Evolutionary conservation across 2,113 vertebrate genomes (phyloP), one percentile per base, ranked within the genome.

Genomic region (Puma concolor): DNA sequence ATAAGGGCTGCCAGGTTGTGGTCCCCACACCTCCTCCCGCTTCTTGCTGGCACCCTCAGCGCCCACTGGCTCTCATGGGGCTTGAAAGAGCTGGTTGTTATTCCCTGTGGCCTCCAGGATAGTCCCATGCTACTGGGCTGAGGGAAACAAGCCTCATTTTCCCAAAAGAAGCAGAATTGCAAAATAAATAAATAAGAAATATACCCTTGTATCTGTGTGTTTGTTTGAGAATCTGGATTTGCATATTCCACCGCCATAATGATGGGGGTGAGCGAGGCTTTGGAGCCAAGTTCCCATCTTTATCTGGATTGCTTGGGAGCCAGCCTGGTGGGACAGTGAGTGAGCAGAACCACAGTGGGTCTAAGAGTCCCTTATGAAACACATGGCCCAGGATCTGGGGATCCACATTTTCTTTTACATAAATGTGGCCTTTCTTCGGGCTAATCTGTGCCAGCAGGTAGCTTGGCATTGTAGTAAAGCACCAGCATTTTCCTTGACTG

Each of bases 111-210:
- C 54, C 81, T 93, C 92, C 44, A 50, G 57, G 83, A 71, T 3
- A 93, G 66, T 85, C 54, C 27, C 29, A 15, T 63, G 72, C 76
- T 80, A 7, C 33, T 66, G 69, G 21, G 23, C 21, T 54, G 60
- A 84, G 80, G 67, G 87, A 57, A 66, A 64, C 29, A 44, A 71
- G 66, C 60, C 27, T 69, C 44, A 10, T 33, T 96, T 95, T 95
- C 66, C 92, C 94, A 57, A 71, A 87, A 94, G 92, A 97, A 95
- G 50, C 66, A 89, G 44, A 74, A 92, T 63, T 96, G 83, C 57
- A 79, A 88, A 86, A 85, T 52, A 69, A 79, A 93, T 83, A 91
- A 81, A 88, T 69, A 72, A 94, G 77, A 95, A 91, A 92, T 63
- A 60, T 11, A 54, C 11, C 57, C 76, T 33, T 76, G 23, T 64